A percentile compares a stretch with the other conserved stretches of the same genome.
Conservation (phyloP, 2,797 vertebrate species). For the Phalanger gymnotis region DNA sequence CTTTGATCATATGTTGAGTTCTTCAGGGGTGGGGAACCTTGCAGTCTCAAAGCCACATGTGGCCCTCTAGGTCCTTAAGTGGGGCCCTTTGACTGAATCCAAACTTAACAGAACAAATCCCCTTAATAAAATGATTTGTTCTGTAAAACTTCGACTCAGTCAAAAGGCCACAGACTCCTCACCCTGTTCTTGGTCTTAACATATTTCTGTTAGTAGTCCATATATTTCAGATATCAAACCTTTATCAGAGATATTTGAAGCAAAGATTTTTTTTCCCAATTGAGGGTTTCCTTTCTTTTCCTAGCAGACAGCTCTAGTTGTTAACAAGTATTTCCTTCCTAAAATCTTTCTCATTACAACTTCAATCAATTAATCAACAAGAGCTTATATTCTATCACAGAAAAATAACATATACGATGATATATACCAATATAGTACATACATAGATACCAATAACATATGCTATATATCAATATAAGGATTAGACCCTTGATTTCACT, state of each 20-base stretch:
- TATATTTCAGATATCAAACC: neutral
- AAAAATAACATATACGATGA: neutral
- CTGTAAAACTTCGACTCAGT: too few relatives aligned
- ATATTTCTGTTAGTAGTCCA: neutral
- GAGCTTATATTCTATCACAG: neutral
- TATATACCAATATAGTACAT: neutral
- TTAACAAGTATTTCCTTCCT: neutral
- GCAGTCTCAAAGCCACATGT: too few relatives aligned
- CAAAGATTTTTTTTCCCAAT: neutral
- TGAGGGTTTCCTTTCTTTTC: neutral
- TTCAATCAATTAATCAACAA: neutral
- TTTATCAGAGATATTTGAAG: neutral
- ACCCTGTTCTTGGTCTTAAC: neutral
- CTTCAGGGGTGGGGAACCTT: neutral
- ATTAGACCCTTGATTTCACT: neutral
- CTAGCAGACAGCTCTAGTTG: neutral
- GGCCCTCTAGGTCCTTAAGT: too few relatives aligned
- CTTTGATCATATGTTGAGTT: neutral
- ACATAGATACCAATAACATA: neutral
- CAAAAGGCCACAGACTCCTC: too few relatives aligned
- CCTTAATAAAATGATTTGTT: too few relatives aligned
- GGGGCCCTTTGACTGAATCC: too few relatives aligned
- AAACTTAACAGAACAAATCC: too few relatives aligned
- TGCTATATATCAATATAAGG: neutral
- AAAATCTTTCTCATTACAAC: neutral